Conservation (phyloP, 2,113 vertebrate species). For the Tor tambroides region DNA sequence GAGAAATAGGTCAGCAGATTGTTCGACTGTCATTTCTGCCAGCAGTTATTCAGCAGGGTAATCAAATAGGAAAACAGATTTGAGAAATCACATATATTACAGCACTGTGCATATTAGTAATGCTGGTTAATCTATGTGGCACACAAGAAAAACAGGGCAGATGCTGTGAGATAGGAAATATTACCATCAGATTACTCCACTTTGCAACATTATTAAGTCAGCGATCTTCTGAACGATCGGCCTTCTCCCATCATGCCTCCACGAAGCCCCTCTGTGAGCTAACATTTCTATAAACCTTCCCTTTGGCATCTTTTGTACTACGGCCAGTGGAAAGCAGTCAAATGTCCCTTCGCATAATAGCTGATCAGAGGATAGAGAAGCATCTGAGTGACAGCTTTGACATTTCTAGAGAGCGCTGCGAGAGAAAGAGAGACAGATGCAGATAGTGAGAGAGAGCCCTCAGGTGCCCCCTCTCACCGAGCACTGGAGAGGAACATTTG, state of each 20-base stretch:
- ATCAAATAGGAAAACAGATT: neutral
- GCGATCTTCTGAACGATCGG: neutral
- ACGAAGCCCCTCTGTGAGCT: neutral
- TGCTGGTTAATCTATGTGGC: too few species aligned
- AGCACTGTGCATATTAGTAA: neutral
- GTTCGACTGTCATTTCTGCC: neutral
- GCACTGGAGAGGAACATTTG: constrained; percentile 32
- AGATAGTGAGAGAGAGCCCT: neutral
- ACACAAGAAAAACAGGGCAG: neutral
- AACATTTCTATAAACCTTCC: constrained; percentile 39
- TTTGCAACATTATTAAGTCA: neutral
- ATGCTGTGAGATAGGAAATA: neutral
- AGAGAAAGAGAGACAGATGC: constrained; percentile 9
- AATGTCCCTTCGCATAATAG: constrained; percentile 44
- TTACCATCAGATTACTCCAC: neutral
- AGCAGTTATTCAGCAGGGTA: constrained; percentile 16
- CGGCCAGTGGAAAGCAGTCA: constrained; percentile 34
- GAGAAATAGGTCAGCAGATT: constrained; percentile 25
- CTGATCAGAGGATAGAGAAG: constrained; percentile 25
- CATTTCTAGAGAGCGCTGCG: constrained; percentile 37
- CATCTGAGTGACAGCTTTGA: constrained; percentile 45
- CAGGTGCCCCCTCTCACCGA: constrained; percentile 7
- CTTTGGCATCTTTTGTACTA: constrained; percentile 33
- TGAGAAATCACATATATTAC: neutral
- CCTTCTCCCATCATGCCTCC: neutral